Evolutionary conservation across 1,140 invertebrate species (phyloP).

Genomic region (Ptiloglossa arizonensis): DNA sequence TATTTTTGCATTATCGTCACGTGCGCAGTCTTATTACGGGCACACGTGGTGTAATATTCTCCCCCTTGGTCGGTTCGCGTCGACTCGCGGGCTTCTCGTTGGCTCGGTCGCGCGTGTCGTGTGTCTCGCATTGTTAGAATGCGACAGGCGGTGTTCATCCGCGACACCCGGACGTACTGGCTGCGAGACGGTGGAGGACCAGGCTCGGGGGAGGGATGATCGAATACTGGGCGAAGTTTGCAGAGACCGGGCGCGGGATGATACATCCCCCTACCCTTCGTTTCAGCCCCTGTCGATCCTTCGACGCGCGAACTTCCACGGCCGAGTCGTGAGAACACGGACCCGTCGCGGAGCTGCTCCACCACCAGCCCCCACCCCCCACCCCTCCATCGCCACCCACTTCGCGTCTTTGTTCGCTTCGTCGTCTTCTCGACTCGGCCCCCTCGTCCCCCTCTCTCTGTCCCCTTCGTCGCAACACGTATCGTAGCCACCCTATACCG

Average conservation of each 20-base stretch:
- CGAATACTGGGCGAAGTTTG: conserved; percentile 74
- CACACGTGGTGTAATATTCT: conserved; percentile 80
- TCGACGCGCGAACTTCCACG: conserved; percentile 32
- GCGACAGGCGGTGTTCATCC: conserved; percentile 68
- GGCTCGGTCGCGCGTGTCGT: conserved; percentile 18
- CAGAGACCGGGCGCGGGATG: conserved; percentile 56
- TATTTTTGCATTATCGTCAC: conserved; percentile 79
- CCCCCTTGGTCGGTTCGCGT: conserved; percentile 46
- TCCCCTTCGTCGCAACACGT: neutral
- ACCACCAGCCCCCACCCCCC: too few species aligned
- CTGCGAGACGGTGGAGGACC: too few species aligned
- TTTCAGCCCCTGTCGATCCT: conserved; percentile 28
- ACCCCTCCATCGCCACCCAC: too few species aligned
- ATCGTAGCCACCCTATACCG: too few species aligned
- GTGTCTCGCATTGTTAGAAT: conserved; percentile 69
- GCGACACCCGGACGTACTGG: conserved; percentile 25
- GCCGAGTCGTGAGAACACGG: conserved; percentile 6
- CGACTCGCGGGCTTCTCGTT: conserved; percentile 54
- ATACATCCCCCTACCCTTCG: conserved; percentile 65
- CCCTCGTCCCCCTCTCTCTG: neutral
- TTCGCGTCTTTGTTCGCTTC: too few species aligned
- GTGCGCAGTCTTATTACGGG: conserved; percentile 78
- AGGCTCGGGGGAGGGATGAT: conserved; percentile 72
- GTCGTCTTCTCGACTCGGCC: neutral
- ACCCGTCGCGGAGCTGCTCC: neutral